Conservation (phyloP, 2,888 invertebrate species). For the Elegia similella region DNA sequence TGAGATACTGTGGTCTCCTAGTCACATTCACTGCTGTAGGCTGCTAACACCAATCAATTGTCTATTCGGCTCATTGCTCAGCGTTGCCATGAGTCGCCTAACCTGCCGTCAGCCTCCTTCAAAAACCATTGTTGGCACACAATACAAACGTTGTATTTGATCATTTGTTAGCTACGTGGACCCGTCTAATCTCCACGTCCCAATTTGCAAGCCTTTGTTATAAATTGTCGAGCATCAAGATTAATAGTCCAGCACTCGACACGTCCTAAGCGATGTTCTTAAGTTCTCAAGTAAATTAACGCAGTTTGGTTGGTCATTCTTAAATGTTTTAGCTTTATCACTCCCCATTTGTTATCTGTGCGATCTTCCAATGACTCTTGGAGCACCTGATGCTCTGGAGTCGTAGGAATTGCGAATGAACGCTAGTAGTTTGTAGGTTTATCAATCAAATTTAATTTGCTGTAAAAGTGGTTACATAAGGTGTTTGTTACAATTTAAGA, state of each 20-base stretch:
- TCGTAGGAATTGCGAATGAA: no score
- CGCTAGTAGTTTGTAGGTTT: no score
- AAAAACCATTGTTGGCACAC: conserved; percentile 36
- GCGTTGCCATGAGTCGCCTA: conserved; percentile 24
- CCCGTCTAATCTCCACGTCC: conserved; percentile 59
- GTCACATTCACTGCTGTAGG: no score
- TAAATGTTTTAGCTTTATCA: conserved; percentile 7
- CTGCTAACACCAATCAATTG: background rate
- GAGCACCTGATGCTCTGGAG: background rate
- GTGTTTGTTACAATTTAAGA: no score
- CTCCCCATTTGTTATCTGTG: background rate
- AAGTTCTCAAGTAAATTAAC: conserved; percentile 51
- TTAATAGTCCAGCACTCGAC: conserved; percentile 68
- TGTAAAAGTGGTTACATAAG: no score
- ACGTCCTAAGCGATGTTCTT: conserved; percentile 62
- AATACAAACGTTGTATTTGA: conserved; percentile 38
- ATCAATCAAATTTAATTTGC: no score
- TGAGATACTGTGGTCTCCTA: no score
- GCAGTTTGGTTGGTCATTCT: conserved; percentile 16
- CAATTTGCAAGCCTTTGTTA: conserved; percentile 62
- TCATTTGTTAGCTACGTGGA: conserved; percentile 51
- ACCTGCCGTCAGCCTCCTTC: conserved; percentile 30
- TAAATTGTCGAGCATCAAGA: conserved; percentile 76
- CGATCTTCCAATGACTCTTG: background rate
- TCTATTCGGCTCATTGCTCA: background rate